Evolutionary conservation across 1,140 invertebrate species (phyloP).

Genomic region (Heterodera carotae): DNA sequence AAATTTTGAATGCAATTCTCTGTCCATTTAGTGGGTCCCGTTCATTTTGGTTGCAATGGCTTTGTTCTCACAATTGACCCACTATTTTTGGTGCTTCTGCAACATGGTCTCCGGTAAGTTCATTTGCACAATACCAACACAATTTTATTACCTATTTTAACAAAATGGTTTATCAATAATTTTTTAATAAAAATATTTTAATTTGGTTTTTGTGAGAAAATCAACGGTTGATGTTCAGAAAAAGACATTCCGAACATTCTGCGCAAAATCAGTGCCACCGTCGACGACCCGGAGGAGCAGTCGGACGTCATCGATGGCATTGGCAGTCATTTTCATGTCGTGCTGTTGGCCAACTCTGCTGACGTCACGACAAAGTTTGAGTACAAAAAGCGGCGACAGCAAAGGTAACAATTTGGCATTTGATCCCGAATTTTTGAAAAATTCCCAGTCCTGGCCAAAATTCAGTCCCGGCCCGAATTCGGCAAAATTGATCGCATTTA

Average conservation of each 20-base stretch:
- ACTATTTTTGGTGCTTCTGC: conserved; percentile 22
- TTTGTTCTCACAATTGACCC: conserved; percentile 8
- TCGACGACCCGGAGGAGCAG: neutral
- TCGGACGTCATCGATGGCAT: neutral
- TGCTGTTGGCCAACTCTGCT: neutral
- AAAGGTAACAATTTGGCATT: neutral
- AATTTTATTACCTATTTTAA: too few relatives aligned
- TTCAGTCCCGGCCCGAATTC: too few relatives aligned
- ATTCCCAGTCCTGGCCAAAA: too few relatives aligned
- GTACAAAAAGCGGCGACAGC: neutral
- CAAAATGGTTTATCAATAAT: neutral
- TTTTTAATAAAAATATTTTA: conserved; percentile 7
- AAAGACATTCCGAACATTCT: neutral
- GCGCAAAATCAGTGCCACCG: neutral
- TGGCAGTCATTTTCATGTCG: neutral
- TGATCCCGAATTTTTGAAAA: too few relatives aligned
- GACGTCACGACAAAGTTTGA: too few relatives aligned
- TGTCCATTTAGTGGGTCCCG: conserved; percentile 18
- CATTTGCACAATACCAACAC: too few relatives aligned
- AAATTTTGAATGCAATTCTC: too few relatives aligned
- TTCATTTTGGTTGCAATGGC: conserved; percentile 24
- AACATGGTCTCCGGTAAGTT: conserved; percentile 20
- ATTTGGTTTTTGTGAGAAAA: too few relatives aligned
- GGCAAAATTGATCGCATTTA: too few relatives aligned
- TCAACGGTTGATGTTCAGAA: neutral